Evolutionary conservation across 2,797 vertebrate species (phyloP).

Genomic region (Sus cebifrons): DNA sequence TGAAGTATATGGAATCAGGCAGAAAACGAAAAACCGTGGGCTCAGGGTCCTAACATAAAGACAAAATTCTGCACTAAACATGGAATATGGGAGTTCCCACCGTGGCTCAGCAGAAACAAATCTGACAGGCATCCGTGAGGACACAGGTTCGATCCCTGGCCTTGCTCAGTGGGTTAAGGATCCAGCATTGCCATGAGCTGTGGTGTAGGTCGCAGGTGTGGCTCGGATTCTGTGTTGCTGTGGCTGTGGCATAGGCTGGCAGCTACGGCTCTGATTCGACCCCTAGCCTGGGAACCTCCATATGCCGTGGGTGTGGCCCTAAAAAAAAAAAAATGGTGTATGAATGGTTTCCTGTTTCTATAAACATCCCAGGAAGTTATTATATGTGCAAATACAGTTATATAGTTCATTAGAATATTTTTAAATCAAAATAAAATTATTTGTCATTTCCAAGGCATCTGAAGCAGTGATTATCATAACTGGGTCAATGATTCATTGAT

Average conservation of each 20-base stretch:
- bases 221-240: too few species aligned
- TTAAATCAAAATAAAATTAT: constrained; percentile 57
- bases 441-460: not conserved
- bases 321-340: not conserved
- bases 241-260: too few species aligned
- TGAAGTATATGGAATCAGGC: not conserved
- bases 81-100: not conserved
- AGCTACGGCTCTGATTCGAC: too few species aligned
- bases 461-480: constrained; percentile 57
- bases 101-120: too few species aligned
- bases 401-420: not conserved
- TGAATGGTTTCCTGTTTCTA: not conserved
- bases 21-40: not conserved
- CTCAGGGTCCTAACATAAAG: not conserved
- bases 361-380: constrained; percentile 3
- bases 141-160: too few species aligned
- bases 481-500: not conserved
- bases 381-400: constrained; percentile 41
- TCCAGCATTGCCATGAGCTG: too few species aligned
- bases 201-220: too few species aligned
- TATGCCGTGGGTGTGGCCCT: too few species aligned
- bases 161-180: too few species aligned
- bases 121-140: too few species aligned
- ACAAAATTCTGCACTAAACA: constrained; percentile 17
- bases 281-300: too few species aligned